Conservation (phyloP, 2,888 invertebrate species). For the Lasioglossum oenotherae region DNA sequence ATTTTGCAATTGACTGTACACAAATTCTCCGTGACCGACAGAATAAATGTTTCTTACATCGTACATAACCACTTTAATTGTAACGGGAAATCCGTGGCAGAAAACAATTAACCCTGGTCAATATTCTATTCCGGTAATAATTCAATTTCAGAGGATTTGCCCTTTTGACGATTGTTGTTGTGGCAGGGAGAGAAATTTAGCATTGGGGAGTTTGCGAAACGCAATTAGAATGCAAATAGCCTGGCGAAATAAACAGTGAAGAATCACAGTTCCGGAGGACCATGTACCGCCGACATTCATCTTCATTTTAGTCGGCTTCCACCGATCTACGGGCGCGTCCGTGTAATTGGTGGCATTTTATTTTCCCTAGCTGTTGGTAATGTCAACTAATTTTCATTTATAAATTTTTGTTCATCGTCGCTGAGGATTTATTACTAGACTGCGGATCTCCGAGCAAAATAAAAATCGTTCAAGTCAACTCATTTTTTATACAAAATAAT, state of each 20-base stretch:
- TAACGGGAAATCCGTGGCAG: neutral
- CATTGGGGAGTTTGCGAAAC: neutral
- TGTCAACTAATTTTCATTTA: slow-evolving; percentile 20
- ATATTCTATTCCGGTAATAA: neutral
- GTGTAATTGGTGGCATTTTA: slow-evolving; percentile 39
- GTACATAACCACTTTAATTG: neutral
- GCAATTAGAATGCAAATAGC: slow-evolving; percentile 39
- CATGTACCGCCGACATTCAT: slow-evolving; percentile 39
- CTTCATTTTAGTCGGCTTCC: slow-evolving; percentile 40
- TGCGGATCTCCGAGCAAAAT: no score
- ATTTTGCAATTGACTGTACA: neutral
- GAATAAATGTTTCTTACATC: neutral
- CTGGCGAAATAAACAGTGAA: slow-evolving; percentile 19
- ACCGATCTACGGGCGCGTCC: slow-evolving; percentile 35
- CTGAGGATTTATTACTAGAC: no score
- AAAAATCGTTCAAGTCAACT: no score
- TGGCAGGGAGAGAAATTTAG: neutral
- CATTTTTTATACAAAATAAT: no score
- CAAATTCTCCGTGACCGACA: neutral
- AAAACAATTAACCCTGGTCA: neutral
- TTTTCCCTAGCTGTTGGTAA: neutral
- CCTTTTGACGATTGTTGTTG: neutral
- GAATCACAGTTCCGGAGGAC: neutral
- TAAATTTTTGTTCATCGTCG: slow-evolving; percentile 31
- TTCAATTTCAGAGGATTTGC: neutral